These are phyloP conservation scores for Ceyx margarethae DNA, from an alignment of 2,113 vertebrate species.

Conservation along the genomic window DNA sequence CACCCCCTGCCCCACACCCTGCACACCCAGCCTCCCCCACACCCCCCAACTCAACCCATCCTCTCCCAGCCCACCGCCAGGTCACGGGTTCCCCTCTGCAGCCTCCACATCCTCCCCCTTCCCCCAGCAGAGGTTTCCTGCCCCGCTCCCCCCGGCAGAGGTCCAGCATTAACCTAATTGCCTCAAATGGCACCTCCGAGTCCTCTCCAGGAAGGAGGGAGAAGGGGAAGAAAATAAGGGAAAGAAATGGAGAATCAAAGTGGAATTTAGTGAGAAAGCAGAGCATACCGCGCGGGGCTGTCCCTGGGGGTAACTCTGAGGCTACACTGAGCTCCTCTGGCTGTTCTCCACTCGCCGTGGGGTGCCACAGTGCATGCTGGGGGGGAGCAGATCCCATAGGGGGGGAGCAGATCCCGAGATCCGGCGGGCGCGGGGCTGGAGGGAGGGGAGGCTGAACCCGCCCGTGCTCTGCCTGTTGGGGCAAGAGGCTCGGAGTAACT, in stretches of 20 bases:
- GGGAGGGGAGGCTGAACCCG: neutral
- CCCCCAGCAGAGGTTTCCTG: neutral
- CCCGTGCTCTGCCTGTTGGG: slow-evolving; percentile 5
- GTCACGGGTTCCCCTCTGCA: neutral
- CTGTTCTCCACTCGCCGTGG: neutral
- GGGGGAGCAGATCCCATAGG: neutral
- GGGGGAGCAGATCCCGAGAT: neutral
- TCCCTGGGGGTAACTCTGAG: neutral
- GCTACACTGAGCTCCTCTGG: neutral
- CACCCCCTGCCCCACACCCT: neutral
- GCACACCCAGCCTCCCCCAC: rapidly evolving
- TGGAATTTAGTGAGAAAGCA: neutral
- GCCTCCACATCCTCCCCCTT: neutral
- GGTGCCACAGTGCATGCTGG: too few species aligned
- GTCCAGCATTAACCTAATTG: neutral
- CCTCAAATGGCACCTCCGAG: neutral
- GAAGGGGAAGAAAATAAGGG: rapidly evolving
- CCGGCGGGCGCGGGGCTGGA: neutral
- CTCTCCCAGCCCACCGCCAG: neutral
- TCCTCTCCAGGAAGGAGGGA: neutral
- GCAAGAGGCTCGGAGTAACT: neutral
- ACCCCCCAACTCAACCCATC: rapidly evolving
- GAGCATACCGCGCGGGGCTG: neutral
- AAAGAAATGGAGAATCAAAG: rapidly evolving
- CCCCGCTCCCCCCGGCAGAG: neutral